These are phyloP conservation scores for Porites rus DNA, from an alignment of 92 coral and sea anemone genomes.

Conservation along the genomic window DNA sequence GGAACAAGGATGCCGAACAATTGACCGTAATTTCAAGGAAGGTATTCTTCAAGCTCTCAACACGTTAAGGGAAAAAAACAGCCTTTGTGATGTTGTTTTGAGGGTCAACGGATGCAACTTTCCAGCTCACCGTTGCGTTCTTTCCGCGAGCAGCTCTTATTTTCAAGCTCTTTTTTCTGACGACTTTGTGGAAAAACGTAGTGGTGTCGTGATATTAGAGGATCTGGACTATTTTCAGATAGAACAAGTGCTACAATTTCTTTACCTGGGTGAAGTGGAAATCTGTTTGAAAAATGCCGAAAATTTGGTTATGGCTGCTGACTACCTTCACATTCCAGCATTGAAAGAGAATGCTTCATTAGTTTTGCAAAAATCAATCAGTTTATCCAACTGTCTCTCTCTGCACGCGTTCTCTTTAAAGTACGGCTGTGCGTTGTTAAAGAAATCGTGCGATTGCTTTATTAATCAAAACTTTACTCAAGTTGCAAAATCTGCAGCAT, in stretches of 20 bases:
- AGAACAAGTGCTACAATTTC: slow-evolving; percentile 56
- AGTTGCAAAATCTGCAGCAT: slow-evolving; percentile 60
- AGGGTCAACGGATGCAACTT: slow-evolving; percentile 63
- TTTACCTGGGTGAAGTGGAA: slow-evolving; percentile 76
- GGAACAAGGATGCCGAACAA: slow-evolving; percentile 5
- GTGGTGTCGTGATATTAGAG: slow-evolving; percentile 47
- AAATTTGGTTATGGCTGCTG: slow-evolving; percentile 71
- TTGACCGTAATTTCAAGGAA: slow-evolving; percentile 5
- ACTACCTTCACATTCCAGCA: slow-evolving; percentile 70
- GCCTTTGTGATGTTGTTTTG: slow-evolving; percentile 79
- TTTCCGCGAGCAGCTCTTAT: slow-evolving; percentile 74
- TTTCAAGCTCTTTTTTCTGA: slow-evolving; percentile 74
- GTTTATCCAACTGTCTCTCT: slow-evolving; percentile 67
- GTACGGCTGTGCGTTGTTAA: slow-evolving; percentile 59
- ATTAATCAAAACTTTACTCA: slow-evolving; percentile 64
- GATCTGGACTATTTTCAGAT: slow-evolving; percentile 42
- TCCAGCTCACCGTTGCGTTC: slow-evolving; percentile 71
- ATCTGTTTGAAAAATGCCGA: slow-evolving; percentile 61
- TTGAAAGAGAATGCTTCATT: slow-evolving; percentile 60
- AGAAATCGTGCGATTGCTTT: slow-evolving; percentile 42
- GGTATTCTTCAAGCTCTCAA: slow-evolving; percentile 21
- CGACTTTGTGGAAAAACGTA: slow-evolving; percentile 56
- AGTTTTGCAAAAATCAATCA: slow-evolving; percentile 54
- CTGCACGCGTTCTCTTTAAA: slow-evolving; percentile 57
- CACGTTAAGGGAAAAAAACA: slow-evolving; percentile 15